Conservation (phyloP, 2,888 invertebrate species). For the Phragmatobia fuliginosa region DNA sequence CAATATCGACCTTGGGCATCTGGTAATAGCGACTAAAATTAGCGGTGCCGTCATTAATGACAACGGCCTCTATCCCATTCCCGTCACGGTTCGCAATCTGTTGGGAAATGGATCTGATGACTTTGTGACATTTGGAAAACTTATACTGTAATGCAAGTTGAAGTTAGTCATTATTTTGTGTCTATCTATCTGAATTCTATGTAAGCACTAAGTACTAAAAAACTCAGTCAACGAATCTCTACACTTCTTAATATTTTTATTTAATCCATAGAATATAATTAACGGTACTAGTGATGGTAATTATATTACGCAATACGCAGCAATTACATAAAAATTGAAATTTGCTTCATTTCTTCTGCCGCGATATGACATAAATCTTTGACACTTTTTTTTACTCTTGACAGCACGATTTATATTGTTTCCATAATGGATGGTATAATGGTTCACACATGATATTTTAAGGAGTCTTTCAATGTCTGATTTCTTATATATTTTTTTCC, state of each 20-base stretch:
- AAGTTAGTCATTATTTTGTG: background rate
- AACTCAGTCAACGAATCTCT: background rate
- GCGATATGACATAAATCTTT: constrained; percentile 5
- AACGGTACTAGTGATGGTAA: background rate
- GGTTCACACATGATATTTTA: constrained; percentile 3
- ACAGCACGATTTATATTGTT: background rate
- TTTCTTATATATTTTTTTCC: too few relatives aligned
- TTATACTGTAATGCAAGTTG: background rate
- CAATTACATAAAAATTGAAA: background rate
- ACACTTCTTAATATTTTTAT: background rate
- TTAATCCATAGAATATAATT: background rate
- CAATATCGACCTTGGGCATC: constrained; percentile 32
- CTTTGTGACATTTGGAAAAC: constrained; percentile 31
- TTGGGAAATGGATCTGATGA: constrained; percentile 42
- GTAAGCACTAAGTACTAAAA: background rate
- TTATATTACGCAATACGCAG: background rate
- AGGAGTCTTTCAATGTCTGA: background rate
- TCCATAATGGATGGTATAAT: constrained; percentile 19
- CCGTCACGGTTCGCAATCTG: constrained; percentile 50
- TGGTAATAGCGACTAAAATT: constrained; percentile 35
- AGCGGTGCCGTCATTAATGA: constrained; percentile 45
- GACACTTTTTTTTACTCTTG: constrained; percentile 11
- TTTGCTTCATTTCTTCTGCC: background rate
- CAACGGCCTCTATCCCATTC: constrained; percentile 47
- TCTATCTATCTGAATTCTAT: background rate